Conservation (phyloP, 1,140 invertebrate species). For the Anoplolepis gracilipes region DNA sequence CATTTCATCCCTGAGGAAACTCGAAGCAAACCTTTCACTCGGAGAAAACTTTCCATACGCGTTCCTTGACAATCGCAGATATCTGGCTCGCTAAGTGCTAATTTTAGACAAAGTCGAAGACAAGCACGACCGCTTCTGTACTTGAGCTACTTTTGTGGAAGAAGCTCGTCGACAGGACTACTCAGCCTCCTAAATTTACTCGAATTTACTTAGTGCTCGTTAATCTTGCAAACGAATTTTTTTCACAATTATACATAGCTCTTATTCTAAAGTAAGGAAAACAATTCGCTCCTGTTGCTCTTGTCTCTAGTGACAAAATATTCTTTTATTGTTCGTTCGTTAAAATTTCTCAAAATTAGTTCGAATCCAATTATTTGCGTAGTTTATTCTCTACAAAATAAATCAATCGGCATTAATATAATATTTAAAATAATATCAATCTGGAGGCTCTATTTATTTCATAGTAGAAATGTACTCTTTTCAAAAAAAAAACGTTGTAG, state of each 20-base stretch:
- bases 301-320: conserved; percentile 4
- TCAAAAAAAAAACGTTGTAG: conserved; percentile 6
- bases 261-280: not conserved
- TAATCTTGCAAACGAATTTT: conserved; percentile 58
- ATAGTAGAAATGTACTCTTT: not conserved
- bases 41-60: conserved; percentile 46
- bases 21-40: conserved; percentile 2
- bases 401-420: too few relatives aligned
- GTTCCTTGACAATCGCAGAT: conserved; percentile 47
- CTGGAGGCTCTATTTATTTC: not conserved
- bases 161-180: conserved; percentile 35
- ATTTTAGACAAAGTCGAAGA: conserved; percentile 54
- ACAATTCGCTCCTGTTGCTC: not conserved
- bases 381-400: too few relatives aligned
- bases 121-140: conserved; percentile 45
- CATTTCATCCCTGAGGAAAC: conserved; percentile 4
- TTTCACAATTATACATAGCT: conserved; percentile 3
- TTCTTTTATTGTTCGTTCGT: conserved; percentile 2
- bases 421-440: conserved; percentile 5
- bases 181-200: conserved; percentile 46
- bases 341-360: conserved; percentile 7
- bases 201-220: conserved; percentile 40
- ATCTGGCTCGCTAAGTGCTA: conserved; percentile 25
- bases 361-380: not conserved
- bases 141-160: conserved; percentile 36